These are phyloP conservation scores for Leptinotarsa undecemlineata DNA, from an alignment of 1,140 invertebrate genomes.

Conservation along the genomic window DNA sequence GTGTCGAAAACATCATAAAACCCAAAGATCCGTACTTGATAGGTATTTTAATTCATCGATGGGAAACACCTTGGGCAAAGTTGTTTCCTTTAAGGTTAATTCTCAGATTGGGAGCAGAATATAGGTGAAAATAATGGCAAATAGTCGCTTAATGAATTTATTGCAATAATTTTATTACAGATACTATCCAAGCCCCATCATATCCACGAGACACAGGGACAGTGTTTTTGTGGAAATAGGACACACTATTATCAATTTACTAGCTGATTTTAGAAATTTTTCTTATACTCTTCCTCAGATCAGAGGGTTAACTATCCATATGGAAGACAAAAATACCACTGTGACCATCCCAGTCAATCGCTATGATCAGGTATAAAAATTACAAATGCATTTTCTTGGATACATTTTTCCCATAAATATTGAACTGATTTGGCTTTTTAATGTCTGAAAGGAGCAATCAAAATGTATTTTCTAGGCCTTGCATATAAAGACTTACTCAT, in stretches of 20 bases:
- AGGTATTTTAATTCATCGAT: slow-evolving; percentile 81
- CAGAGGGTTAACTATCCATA: slow-evolving; percentile 78
- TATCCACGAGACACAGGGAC: slow-evolving; percentile 78
- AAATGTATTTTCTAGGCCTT: too few species aligned
- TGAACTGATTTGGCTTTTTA: too few species aligned
- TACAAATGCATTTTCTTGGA: not conserved
- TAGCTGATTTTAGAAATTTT: slow-evolving; percentile 87
- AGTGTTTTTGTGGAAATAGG: slow-evolving; percentile 87
- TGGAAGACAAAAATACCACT: slow-evolving; percentile 81
- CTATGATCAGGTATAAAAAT: slow-evolving; percentile 70
- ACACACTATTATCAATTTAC: slow-evolving; percentile 87
- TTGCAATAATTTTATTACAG: not conserved
- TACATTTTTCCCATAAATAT: too few species aligned
- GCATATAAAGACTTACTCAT: too few species aligned
- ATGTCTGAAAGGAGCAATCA: too few species aligned
- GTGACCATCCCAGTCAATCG: slow-evolving; percentile 81
- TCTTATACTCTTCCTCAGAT: slow-evolving; percentile 82
- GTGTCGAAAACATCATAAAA: slow-evolving; percentile 75
- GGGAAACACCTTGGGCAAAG: slow-evolving; percentile 87
- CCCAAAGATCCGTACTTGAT: slow-evolving; percentile 80
- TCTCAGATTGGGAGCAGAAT: slow-evolving; percentile 82
- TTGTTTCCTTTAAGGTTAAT: slow-evolving; percentile 79
- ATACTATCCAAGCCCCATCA: slow-evolving; percentile 85
- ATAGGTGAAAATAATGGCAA: slow-evolving; percentile 57
- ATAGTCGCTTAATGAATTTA: not conserved